Conservation (phyloP, 2,797 vertebrate genomes). For the Antrozous pallidus region DNA sequence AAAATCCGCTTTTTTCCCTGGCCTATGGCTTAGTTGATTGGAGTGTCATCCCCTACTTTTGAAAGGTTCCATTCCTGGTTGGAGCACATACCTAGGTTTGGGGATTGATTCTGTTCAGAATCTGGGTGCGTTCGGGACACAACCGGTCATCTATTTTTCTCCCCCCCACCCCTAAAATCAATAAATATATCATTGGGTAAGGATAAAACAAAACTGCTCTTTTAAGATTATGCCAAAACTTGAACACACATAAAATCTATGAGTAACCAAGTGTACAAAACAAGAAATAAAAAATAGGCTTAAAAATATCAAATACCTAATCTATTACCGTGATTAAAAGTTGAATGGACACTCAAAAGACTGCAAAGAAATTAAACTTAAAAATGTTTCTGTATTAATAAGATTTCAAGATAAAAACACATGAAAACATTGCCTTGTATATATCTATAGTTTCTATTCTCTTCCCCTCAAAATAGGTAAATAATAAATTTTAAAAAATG, state of each 20-base stretch:
- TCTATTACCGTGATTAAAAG: background rate
- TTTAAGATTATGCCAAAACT: constrained; percentile 13
- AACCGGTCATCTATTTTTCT: background rate
- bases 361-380: constrained; percentile 7
- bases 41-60: background rate
- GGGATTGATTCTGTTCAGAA: background rate
- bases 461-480: background rate
- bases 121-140: background rate
- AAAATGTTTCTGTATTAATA: background rate
- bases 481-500: background rate
- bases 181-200: background rate
- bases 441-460: background rate
- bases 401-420: constrained; percentile 34
- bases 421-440: background rate
- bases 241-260: background rate
- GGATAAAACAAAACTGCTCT: background rate
- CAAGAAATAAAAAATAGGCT: constrained; percentile 20
- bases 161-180: background rate
- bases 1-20: background rate
- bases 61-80: background rate
- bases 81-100: background rate
- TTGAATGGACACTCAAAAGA: background rate
- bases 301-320: background rate
- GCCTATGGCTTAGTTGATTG: background rate
- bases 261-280: background rate